Base-by-base conservation (phyloP, 1,140 invertebrate genomes). In the Pseudomyrmex concolor region DNA sequence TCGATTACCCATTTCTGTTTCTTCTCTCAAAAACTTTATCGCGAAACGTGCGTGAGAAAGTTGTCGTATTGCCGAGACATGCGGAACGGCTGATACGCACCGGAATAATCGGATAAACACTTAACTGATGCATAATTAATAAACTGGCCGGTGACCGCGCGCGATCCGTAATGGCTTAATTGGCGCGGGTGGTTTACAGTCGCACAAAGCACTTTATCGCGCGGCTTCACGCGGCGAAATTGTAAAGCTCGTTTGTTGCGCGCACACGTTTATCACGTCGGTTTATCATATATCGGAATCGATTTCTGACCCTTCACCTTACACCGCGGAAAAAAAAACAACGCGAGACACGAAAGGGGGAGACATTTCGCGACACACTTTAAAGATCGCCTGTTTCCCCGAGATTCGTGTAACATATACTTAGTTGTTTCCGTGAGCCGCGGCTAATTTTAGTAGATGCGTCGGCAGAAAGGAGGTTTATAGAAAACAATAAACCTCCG, bases 231-330 rank as follows among this genome's bases (percentile, higher is more conserved):
- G 62, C 62, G 73, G 48, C 54, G 64, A 78, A 78, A 78, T 78
- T 78, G 64, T 78, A 70, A 78, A 78, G 13, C 64, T 78, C 54
- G 76, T 54, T 70, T 70, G 54, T 80, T 71, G 76, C 54, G 66
- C 66, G 54, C 50, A 34, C 1, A 57, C 54, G 66, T 60, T 80
- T 80, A 71, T 80, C 54, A 8, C 19, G 66, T n/a, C 22, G 76
- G 76, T 50, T 80, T 80, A 80, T 80, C 76, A 80, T 60, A 71
- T 80, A 80, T 80, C 66, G 76, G 22, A 70, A 80, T 80, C 66
- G 66, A 80, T 80, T 71, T 78, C 43, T 71, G 66, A 71, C 76
- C 66, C 76, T 25, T 80, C 66, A 50, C 76, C 76, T 80, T 71
- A 78, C 19, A 48, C 17, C 54, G 43, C 66, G 54, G 15, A 48